Evolutionary conservation across 2,113 vertebrate genomes (phyloP).

Genomic region (Onychostruthus taczanowskii): DNA sequence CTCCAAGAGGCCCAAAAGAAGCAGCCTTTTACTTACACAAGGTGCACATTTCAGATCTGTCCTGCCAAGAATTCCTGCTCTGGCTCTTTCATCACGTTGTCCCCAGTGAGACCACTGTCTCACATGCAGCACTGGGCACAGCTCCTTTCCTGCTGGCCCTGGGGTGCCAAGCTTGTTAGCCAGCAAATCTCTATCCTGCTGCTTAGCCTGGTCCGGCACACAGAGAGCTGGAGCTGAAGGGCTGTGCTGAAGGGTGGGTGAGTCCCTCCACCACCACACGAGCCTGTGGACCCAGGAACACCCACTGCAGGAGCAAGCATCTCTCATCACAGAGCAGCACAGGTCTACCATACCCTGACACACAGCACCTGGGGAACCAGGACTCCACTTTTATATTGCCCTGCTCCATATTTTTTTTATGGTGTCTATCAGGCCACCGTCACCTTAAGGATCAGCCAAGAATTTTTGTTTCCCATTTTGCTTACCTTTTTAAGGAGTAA

Average conservation of each 20-base stretch:
- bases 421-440: not conserved
- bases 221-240: not conserved
- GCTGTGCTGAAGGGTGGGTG: not conserved
- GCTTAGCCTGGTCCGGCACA: not conserved
- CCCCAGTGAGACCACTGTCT: not conserved
- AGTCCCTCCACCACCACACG: accelerated
- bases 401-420: not conserved
- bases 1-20: not conserved
- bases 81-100: accelerated
- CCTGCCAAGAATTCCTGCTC: not conserved
- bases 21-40: not conserved
- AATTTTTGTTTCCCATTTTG: not conserved
- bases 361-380: accelerated
- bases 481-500: not conserved
- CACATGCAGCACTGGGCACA: accelerated
- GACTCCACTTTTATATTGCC: not conserved
- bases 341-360: not conserved
- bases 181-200: not conserved
- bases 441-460: not conserved
- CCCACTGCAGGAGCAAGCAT: accelerated
- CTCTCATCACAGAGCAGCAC: too few species aligned
- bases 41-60: accelerated
- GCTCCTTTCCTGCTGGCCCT: not conserved
- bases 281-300: accelerated
- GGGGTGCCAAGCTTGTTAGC: not conserved